Conservation (phyloP, 2,888 invertebrate genomes). For the Sabatieria punctata region DNA sequence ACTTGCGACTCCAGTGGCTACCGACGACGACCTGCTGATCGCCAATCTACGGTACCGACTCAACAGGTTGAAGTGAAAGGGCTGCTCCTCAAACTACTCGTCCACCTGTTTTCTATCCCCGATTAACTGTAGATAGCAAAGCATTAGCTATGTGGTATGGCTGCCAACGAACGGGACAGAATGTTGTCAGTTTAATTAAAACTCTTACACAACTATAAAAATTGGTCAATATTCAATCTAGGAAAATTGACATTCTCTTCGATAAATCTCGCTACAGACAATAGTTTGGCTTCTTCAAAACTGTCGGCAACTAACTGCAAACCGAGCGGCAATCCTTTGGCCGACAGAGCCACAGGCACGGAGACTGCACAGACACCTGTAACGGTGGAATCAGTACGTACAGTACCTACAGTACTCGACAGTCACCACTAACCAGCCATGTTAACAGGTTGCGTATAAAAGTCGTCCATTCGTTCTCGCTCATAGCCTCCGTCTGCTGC, state of each 20-base stretch:
- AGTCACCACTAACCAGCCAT: slow-evolving; percentile 54
- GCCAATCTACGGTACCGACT: too few relatives aligned
- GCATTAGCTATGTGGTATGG: too few relatives aligned
- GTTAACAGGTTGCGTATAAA: slow-evolving; percentile 85
- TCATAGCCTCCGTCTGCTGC: slow-evolving; percentile 61
- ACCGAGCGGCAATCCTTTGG: slow-evolving; percentile 3
- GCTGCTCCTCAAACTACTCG: too few relatives aligned
- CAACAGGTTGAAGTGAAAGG: too few relatives aligned
- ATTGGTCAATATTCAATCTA: too few relatives aligned
- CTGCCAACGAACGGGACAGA: too few relatives aligned
- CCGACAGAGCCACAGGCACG: slow-evolving; percentile 59
- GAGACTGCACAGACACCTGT: slow-evolving; percentile 65
- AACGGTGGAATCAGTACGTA: slow-evolving; percentile 14
- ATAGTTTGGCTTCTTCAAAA: slow-evolving; percentile 1
- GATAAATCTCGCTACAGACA: slow-evolving; percentile 1
- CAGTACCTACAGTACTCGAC: neutral
- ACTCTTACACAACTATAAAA: too few relatives aligned
- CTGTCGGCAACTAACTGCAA: slow-evolving; percentile 5
- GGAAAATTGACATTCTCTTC: slow-evolving; percentile 2
- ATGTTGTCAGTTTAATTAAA: too few relatives aligned
- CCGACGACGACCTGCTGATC: too few relatives aligned
- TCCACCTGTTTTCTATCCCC: too few relatives aligned
- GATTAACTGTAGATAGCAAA: too few relatives aligned
- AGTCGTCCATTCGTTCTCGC: slow-evolving; percentile 65
- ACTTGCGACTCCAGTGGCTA: too few relatives aligned